phyloP scores from a whole-genome alignment of 2,888 invertebrate species.

The Pyrrhia umbra region DNA sequence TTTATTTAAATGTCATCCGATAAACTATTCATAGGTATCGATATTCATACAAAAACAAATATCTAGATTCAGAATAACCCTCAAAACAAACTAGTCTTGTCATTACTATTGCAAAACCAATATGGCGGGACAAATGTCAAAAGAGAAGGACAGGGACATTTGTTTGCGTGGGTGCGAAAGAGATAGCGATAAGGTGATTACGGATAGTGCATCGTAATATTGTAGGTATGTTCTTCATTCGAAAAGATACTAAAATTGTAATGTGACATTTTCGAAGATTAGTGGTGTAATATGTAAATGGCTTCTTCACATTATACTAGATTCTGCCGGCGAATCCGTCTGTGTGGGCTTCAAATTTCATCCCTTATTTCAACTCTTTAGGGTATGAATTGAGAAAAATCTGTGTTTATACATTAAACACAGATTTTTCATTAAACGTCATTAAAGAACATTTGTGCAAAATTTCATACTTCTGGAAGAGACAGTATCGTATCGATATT shows the following conservation, averaged over 20 bases:
- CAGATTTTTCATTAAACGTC: no score
- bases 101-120: conserved; percentile 47
- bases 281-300: not conserved
- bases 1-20: no score
- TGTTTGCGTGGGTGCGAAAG: conserved; percentile 17
- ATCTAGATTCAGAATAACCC: no score
- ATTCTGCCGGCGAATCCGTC: no score
- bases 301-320: not conserved
- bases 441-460: no score
- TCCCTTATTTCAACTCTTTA: no score
- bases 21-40: no score
- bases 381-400: no score
- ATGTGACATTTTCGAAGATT: not conserved
- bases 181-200: conserved; percentile 14
- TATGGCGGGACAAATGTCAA: conserved; percentile 54
- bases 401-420: no score
- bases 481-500: no score
- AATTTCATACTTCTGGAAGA: no score
- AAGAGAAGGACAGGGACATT: conserved; percentile 13
- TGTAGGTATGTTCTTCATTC: conserved; percentile 1
- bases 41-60: conserved; percentile 10
- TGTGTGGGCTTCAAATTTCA: no score
- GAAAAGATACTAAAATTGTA: not conserved
- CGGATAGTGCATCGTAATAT: conserved; percentile 13
- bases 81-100: conserved; percentile 21